phyloP scores from a whole-genome alignment of 2,113 vertebrate genomes.

The Chionomys nivalis region DNA sequence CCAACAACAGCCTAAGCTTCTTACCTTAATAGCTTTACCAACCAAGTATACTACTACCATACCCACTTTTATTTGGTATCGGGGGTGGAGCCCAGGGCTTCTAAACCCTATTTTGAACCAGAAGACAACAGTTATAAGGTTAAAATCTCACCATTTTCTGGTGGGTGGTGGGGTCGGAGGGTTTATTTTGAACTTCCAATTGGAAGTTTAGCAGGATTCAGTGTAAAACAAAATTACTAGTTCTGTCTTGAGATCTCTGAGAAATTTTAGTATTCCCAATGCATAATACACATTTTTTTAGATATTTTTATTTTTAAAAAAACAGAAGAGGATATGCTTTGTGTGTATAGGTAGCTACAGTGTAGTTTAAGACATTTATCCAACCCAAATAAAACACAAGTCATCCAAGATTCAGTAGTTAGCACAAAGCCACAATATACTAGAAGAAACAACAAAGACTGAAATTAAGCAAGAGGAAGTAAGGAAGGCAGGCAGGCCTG shows the following conservation, averaged over 20 bases:
- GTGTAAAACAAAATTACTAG: constrained; percentile 16
- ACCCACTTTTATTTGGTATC: not conserved
- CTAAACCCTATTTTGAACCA: not conserved
- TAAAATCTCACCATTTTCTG: not conserved
- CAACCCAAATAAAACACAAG: constrained; percentile 11
- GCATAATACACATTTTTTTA: not conserved
- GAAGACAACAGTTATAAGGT: not conserved
- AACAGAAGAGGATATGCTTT: not conserved
- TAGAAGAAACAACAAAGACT: constrained; percentile 5
- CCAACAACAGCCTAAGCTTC: not conserved
- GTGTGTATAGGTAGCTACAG: not conserved
- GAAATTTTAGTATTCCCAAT: not conserved
- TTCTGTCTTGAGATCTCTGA: not conserved
- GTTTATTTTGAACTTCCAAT: not conserved
- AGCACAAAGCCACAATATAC: constrained; percentile 20
- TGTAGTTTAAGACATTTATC: constrained; percentile 24
- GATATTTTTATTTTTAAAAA: not conserved
- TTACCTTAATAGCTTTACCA: not conserved
- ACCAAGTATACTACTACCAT: not conserved
- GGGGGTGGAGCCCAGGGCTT: not conserved
- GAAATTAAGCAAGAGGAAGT: not conserved
- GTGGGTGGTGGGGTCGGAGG: not conserved
- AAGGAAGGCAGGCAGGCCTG: not conserved
- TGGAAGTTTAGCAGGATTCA: not conserved
- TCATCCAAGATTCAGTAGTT: constrained; percentile 31